Conservation (phyloP, 2,888 invertebrate species). For the Eilema depressum region DNA sequence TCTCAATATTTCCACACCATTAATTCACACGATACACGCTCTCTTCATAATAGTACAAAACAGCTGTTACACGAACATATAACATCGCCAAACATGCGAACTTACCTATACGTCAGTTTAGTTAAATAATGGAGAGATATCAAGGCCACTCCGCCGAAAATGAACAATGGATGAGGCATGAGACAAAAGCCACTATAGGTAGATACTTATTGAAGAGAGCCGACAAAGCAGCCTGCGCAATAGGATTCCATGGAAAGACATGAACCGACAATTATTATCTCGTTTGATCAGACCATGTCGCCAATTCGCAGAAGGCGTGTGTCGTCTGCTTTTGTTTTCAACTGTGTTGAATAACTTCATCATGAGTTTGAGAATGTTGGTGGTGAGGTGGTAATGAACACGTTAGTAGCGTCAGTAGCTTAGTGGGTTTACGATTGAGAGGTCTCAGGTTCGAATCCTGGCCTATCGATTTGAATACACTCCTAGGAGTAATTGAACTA, state of each 20-base stretch:
- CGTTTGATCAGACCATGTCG: slow-evolving; percentile 76
- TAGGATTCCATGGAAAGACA: slow-evolving; percentile 84
- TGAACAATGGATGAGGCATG: slow-evolving; percentile 83
- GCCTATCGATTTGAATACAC: too few species aligned
- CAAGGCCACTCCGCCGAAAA: slow-evolving; percentile 77
- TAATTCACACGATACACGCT: slow-evolving; percentile 1
- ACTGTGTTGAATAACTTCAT: slow-evolving; percentile 34
- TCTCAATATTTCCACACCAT: background rate
- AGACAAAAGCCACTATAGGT: slow-evolving; percentile 79
- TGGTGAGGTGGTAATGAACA: background rate
- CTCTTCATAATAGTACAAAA: slow-evolving; percentile 5
- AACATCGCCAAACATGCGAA: slow-evolving; percentile 33
- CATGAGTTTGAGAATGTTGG: background rate
- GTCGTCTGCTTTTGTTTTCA: slow-evolving; percentile 57
- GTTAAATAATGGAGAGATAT: slow-evolving; percentile 76
- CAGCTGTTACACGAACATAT: background rate
- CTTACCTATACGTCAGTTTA: slow-evolving; percentile 64
- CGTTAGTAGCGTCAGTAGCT: background rate
- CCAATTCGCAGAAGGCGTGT: slow-evolving; percentile 74
- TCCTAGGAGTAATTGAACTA: too few species aligned
- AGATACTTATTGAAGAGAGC: slow-evolving; percentile 74
- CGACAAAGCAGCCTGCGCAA: slow-evolving; percentile 86
- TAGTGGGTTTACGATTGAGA: background rate
- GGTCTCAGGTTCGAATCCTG: background rate
- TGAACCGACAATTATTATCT: slow-evolving; percentile 85